phyloP scores from a whole-genome alignment of 2,888 invertebrate genomes.

The Tribolium freemani region DNA sequence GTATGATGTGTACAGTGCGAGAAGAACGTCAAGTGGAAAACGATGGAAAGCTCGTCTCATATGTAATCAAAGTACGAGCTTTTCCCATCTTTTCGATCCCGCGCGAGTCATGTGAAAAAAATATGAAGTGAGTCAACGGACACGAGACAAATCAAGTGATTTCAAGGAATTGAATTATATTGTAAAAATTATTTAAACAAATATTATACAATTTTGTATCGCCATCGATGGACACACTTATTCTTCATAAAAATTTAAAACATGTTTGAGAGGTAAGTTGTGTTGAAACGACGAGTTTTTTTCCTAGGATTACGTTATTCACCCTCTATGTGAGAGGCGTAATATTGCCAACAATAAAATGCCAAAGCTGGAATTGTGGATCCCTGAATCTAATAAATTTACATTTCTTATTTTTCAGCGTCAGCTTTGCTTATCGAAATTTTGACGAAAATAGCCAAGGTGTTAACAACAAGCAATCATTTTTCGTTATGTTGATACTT shows the following conservation, averaged over 20 bases:
- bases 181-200: background rate
- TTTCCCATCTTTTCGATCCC: constrained; percentile 13
- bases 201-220: constrained; percentile 4
- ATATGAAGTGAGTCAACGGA: constrained; percentile 8
- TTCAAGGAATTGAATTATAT: constrained; percentile 25
- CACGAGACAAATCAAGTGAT: constrained; percentile 5
- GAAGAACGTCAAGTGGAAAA: constrained; percentile 35
- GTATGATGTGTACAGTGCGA: constrained; percentile 29
- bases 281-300: background rate
- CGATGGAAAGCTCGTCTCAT: constrained; percentile 37
- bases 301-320: no score
- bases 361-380: background rate
- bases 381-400: background rate
- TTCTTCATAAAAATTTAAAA: constrained; percentile 30
- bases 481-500: no score
- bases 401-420: background rate
- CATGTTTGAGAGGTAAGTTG: constrained; percentile 39
- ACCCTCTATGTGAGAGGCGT: no score
- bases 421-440: background rate
- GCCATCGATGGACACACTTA: constrained; percentile 18
- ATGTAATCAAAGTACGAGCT: constrained; percentile 34
- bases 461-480: no score
- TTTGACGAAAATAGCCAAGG: no score
- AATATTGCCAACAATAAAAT: background rate
- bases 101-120: constrained; percentile 17